These are phyloP conservation scores for Epinotia brunnichana DNA, from an alignment of 2,888 invertebrate species.

Conservation along the genomic window DNA sequence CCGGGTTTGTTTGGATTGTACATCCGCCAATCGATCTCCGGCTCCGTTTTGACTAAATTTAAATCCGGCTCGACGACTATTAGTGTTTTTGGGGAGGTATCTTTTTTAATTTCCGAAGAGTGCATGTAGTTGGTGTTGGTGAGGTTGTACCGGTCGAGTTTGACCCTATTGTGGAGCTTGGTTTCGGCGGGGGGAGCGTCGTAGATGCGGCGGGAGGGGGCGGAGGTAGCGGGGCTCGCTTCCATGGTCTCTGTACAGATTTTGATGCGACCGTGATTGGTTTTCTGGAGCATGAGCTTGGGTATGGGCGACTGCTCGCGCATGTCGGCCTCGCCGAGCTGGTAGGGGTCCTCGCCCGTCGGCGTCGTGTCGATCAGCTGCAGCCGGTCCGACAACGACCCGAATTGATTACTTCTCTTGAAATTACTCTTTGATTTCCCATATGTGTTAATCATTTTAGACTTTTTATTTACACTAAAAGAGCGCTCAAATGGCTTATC, in stretches of 20 bases:
- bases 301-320: constrained; percentile 79
- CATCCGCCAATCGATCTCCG: constrained; percentile 65
- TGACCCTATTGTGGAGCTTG: constrained; percentile 51
- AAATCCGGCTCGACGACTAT: constrained; percentile 61
- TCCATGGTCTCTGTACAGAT: constrained; percentile 57
- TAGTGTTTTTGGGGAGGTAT: constrained; percentile 51
- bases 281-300: constrained; percentile 74
- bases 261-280: constrained; percentile 66
- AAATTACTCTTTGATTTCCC: constrained; percentile 60
- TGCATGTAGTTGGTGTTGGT: constrained; percentile 54
- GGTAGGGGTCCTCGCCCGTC: constrained; percentile 77
- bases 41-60: constrained; percentile 65
- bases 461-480: constrained; percentile 68
- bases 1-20: constrained; percentile 56
- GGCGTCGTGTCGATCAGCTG: constrained; percentile 76
- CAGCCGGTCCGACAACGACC: constrained; percentile 71
- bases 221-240: constrained; percentile 49
- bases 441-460: constrained; percentile 72
- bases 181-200: constrained; percentile 59
- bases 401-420: constrained; percentile 63
- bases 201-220: constrained; percentile 60
- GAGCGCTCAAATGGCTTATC: constrained; percentile 57
- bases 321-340: constrained; percentile 77
- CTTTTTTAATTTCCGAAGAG: constrained; percentile 55
- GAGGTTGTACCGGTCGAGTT: constrained; percentile 56